Base-by-base conservation (phyloP, 1,140 invertebrate species). In the Dolichoris vasculosae region DNA sequence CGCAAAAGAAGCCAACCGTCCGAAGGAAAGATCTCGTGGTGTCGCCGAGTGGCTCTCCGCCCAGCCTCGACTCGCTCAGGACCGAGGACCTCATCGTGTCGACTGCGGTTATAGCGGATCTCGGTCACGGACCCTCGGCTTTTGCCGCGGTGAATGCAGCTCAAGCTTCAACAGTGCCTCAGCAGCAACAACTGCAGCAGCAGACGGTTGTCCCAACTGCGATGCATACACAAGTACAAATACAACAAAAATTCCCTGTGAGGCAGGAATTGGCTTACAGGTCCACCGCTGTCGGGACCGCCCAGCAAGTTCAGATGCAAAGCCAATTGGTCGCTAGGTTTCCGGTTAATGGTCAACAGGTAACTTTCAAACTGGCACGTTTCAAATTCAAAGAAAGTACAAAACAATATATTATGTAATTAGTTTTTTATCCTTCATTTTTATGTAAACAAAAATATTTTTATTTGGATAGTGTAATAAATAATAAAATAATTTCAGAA, bases 151-250 rank as follows among this genome's bases (percentile, higher is more conserved):
- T 93, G 30, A 93, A 93, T 55, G 90, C 87, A 26, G 91, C 90
- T 85, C 91, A 92, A 83, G 91, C 93, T 11, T 92, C 92, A 64
- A 91, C 92, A 83, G 89, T 93, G 88, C 92, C 93, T 80, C 92
- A 92, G 35, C 88, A 82, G 80, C 88, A 67, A n/a, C 88, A 55
- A 83, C 88, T 7, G 43, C 87, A 82, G 64, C 82, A 76, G 46
- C 59, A 82, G 75, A 32, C 59, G 32, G 38, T 87, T 20, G 81
- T 83, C 35, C 80, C 86, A 43, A 71, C 86, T 76, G 77, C 87
- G 38, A 81, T 91, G 82, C 90, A 92, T 79, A 90, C 90, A 73
- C 92, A 91, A 92, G 92, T 93, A 93, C 76, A 75, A 80, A 92
- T 91, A 38, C 92, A 91, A 64, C 92, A 92, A 83, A 93, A 93